Evolutionary conservation across 2,113 vertebrate species (phyloP), one percentile per base, ranked within the genome.

Genomic region (Pachypanchax playfairii): DNA sequence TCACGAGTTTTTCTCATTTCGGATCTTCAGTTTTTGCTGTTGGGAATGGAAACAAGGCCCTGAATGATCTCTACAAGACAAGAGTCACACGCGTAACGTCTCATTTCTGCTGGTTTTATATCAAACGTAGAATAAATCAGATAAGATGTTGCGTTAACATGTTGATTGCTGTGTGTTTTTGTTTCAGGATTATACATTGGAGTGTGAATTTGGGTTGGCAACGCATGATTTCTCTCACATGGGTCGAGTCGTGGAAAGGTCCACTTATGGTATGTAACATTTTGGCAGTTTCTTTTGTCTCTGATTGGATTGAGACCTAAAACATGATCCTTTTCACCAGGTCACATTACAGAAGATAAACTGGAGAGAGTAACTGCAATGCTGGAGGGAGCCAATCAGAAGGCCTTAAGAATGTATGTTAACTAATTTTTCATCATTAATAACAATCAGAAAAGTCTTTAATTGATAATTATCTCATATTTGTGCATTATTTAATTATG

Each of bases 341-440:
- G 85, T 87, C 97, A 99, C 13, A 89, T 99, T 67, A 97, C 93
- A 3, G 89, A 78, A 80, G 96, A 96, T 69, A 96, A 93, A 70
- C 82, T 99, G 75, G 95, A 98, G 35, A 89, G 84, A 65, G 92
- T 98, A 41, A 79, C 98, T 0, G 92, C 95, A 1, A 84, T 97
- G 85, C 92, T 99, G 85, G 94, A 98, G 73, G 96, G 96, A 79
- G 91, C 89, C 74, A 94, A 98, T 82, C 95, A 95, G 63, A 98
- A 96, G 84, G 91, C 96, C 1, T 77, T 98, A 80, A 88, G 96
- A 75, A 88, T 24, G 97, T 99, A 90, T 0, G 94, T 87, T 47
- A 26, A 33, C 26, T 46, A 24, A 21, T 36, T 43, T 33, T 28
- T 10, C 11, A 17, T 15, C 3, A n/a, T n/a, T n/a, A n/a, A n/a